Conservation (phyloP, 2,797 vertebrate species). For the Mus spretus region DNA sequence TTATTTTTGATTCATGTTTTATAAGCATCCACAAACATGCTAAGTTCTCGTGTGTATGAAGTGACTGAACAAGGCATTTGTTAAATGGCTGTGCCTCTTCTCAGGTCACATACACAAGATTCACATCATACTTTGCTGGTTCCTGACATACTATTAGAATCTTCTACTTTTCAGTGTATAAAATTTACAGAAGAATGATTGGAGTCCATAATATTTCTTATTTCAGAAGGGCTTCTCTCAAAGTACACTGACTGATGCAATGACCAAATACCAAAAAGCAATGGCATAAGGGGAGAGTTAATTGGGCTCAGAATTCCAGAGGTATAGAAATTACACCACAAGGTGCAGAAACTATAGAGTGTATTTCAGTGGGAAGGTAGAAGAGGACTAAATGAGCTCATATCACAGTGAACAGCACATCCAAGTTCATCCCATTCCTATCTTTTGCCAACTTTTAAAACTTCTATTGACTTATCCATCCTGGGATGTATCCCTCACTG, state of each 20-base stretch:
- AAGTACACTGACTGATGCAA: not conserved
- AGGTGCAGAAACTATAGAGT: not conserved
- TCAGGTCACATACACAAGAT: not conserved
- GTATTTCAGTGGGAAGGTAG: too few species aligned
- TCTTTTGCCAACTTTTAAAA: not conserved
- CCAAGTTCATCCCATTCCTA: not conserved
- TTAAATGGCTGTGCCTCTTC: not conserved
- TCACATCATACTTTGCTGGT: not conserved
- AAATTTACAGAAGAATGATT: not conserved
- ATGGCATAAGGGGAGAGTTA: not conserved
- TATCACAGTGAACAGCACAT: not conserved
- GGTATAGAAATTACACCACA: not conserved
- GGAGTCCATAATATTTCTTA: not conserved
- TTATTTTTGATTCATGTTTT: conserved; percentile 36
- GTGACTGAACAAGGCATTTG: not conserved
- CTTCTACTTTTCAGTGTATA: not conserved
- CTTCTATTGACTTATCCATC: not conserved
- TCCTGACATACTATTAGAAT: not conserved
- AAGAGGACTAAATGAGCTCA: too few species aligned
- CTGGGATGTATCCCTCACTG: not conserved
- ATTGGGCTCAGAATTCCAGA: not conserved
- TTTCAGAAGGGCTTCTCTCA: not conserved
- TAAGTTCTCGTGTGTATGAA: not conserved
- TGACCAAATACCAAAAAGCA: not conserved
- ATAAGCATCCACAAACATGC: conserved; percentile 2